Evolutionary conservation across 2,888 invertebrate species (phyloP).

Genomic region (Anaspis maculata): DNA sequence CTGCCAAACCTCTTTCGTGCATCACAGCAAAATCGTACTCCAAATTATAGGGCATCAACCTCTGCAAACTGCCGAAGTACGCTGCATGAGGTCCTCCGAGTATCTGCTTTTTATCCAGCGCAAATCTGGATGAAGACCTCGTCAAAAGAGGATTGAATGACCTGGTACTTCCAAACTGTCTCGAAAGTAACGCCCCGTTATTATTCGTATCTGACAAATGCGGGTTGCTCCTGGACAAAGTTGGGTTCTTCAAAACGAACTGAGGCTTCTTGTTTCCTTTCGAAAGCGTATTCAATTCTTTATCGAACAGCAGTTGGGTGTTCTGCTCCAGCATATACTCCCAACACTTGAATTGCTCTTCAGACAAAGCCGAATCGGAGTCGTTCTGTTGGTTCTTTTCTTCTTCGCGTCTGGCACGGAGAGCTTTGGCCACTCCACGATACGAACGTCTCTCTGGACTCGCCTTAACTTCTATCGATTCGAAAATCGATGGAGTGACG

Average conservation of each 20-base stretch:
- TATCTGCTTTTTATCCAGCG: conserved; percentile 51
- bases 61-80: conserved; percentile 77
- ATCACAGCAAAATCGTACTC: conserved; percentile 79
- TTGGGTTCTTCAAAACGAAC: conserved; percentile 48
- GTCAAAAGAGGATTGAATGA: conserved; percentile 60
- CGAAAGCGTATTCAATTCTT: conserved; percentile 73
- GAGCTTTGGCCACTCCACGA: conserved; percentile 53
- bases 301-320: conserved; percentile 79
- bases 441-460: conserved; percentile 48
- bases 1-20: conserved; percentile 65
- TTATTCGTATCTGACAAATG: conserved; percentile 48
- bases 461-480: conserved; percentile 43
- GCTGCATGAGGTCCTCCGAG: conserved; percentile 77
- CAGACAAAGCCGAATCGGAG: conserved; percentile 56
- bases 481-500: conserved; percentile 37
- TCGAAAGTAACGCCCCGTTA: conserved; percentile 52
- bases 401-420: conserved; percentile 56
- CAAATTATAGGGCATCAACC: conserved; percentile 75
- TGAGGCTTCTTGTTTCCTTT: conserved; percentile 50
- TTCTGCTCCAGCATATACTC: conserved; percentile 90
- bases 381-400: conserved; percentile 46
- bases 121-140: conserved; percentile 52
- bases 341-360: conserved; percentile 88
- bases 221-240: conserved; percentile 64
- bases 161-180: conserved; percentile 72